Evolutionary conservation across 1,140 invertebrate species (phyloP).

Genomic region (Nomia melanderi): DNA sequence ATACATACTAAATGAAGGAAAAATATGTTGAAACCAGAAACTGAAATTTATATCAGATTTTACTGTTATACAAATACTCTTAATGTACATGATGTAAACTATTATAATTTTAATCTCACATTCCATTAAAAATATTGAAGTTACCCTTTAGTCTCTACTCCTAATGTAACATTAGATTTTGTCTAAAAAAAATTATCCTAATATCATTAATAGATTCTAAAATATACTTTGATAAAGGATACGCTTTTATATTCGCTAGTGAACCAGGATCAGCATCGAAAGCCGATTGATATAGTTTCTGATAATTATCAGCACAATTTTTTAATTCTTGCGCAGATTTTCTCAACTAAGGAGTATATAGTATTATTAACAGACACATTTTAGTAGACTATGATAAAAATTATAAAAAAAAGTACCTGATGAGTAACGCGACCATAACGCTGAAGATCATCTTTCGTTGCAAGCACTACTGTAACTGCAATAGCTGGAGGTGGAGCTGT

Average conservation of each 20-base stretch:
- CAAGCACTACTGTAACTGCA: slow-evolving; percentile 89
- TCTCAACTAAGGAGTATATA: slow-evolving; percentile 82
- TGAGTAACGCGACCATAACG: slow-evolving; percentile 91
- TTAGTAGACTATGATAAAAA: background rate
- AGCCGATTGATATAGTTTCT: slow-evolving; percentile 92
- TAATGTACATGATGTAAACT: too few relatives aligned
- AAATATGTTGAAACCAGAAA: background rate
- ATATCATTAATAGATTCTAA: background rate
- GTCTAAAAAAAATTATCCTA: too few relatives aligned
- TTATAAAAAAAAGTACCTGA: slow-evolving; percentile 78
- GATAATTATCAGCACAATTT: slow-evolving; percentile 88
- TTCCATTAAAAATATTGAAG: too few relatives aligned
- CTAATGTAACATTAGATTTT: too few relatives aligned
- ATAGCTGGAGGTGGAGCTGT: slow-evolving; percentile 96
- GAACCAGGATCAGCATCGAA: slow-evolving; percentile 96
- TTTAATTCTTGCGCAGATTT: slow-evolving; percentile 90
- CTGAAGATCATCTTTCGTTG: slow-evolving; percentile 90
- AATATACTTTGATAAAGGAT: slow-evolving; percentile 76
- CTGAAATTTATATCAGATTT: background rate
- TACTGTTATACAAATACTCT: too few relatives aligned
- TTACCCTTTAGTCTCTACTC: too few relatives aligned
- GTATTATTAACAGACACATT: background rate
- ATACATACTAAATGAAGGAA: slow-evolving; percentile 38
- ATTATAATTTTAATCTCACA: too few relatives aligned
- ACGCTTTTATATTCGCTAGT: slow-evolving; percentile 89